Evolutionary conservation across 2,113 vertebrate species (phyloP).

Genomic region (Triplophysa dalaica): DNA sequence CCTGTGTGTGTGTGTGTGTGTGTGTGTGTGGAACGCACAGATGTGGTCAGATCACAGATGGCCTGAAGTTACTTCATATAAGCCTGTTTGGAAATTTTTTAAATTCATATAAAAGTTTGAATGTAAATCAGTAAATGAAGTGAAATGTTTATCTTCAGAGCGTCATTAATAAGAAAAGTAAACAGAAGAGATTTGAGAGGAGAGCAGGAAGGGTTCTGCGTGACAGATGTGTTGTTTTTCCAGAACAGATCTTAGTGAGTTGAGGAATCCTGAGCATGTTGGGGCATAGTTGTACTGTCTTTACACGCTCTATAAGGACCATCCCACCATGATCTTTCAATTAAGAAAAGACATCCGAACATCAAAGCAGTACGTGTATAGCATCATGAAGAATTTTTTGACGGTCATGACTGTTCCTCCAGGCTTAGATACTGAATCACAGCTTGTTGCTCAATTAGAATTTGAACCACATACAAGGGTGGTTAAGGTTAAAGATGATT

Average conservation of each 20-base stretch:
- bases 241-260: not conserved
- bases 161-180: not conserved
- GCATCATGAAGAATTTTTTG: not conserved
- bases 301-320: not conserved
- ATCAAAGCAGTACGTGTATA: not conserved
- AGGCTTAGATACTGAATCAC: not conserved
- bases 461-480: too few relatives aligned
- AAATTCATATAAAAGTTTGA: not conserved
- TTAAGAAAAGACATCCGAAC: slow-evolving; percentile 4
- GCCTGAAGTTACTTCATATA: too few relatives aligned
- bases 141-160: not conserved
- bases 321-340: slow-evolving; percentile 1
- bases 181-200: not conserved
- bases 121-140: not conserved
- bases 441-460: not conserved
- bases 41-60: too few relatives aligned
- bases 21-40: too few relatives aligned
- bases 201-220: not conserved
- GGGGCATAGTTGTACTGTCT: slow-evolving; percentile 5
- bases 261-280: slow-evolving; percentile 13
- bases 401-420: not conserved
- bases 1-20: too few relatives aligned
- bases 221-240: not conserved
- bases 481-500: not conserved
- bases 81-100: too few relatives aligned